Percentiles rank a stretch among this genome's conserved stretches.
These are phyloP conservation scores for fruit fly (Drosophila melanogaster) DNA, from an alignment of 1,140 invertebrate genomes.

Conservation along the genomic window Release_6_plus_ISO1_MT NT_033777.3:23098001-23098500, in stretches of 20 bases:
- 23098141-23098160: conserved; percentile 90
- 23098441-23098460: conserved; percentile 12
- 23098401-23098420: conserved; percentile 42
- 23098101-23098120: conserved; percentile 90
- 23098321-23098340: conserved; percentile 96
- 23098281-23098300: conserved; percentile 90
- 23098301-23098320: conserved; percentile 93
- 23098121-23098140: conserved; percentile 91
- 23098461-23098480: conserved; percentile 85
- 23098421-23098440: no score
- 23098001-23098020: conserved; percentile 90
- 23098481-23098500: conserved; percentile 95
- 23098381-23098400: conserved; percentile 90
- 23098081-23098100: conserved; percentile 88
- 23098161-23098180: conserved; percentile 85
- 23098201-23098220: conserved; percentile 86
- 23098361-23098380: conserved; percentile 90
- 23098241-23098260: conserved; percentile 97
- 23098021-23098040: conserved; percentile 88
- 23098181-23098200: conserved; percentile 90
- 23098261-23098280: conserved; percentile 94
- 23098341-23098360: conserved; percentile 88
- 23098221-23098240: conserved; percentile 90
- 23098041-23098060: conserved; percentile 95
- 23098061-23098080: conserved; percentile 92